Conservation (phyloP, 64 coral and sea anemone species). For the Actinia equina region DNA sequence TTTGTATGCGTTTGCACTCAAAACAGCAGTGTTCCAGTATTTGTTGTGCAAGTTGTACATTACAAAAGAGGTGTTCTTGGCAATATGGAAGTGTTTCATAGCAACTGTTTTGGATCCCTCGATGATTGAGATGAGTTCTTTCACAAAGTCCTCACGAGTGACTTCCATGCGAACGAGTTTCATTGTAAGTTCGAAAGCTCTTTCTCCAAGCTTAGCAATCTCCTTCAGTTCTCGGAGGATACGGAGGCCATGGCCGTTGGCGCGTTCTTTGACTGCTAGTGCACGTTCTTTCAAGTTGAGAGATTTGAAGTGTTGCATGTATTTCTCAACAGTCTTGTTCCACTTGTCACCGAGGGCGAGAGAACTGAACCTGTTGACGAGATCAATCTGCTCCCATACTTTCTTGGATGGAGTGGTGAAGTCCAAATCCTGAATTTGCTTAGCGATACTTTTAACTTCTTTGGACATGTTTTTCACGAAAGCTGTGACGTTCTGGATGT, state of each 20-base stretch:
- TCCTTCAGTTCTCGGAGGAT: constrained; percentile 40
- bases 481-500: constrained; percentile 47
- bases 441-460: constrained; percentile 49
- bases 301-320: constrained; percentile 21
- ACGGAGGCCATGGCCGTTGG: constrained; percentile 1
- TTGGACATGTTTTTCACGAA: constrained; percentile 47
- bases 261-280: constrained; percentile 31
- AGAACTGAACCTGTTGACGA: constrained; percentile 44
- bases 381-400: constrained; percentile 62
- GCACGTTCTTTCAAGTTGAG: constrained; percentile 56
- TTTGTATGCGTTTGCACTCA: constrained; percentile 26
- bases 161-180: constrained; percentile 53
- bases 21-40: constrained; percentile 22
- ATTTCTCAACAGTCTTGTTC: constrained; percentile 41
- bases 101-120: constrained; percentile 47
- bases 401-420: constrained; percentile 17
- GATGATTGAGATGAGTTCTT: constrained; percentile 53
- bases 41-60: constrained; percentile 30
- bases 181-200: constrained; percentile 54
- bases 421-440: constrained; percentile 59
- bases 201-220: constrained; percentile 28
- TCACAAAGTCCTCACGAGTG: constrained; percentile 55
- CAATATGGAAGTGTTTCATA: constrained; percentile 49
- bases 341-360: constrained; percentile 55
- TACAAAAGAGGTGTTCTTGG: constrained; percentile 44